Conservation (phyloP, 2,888 invertebrate genomes). For the Esperia sulphurella region DNA sequence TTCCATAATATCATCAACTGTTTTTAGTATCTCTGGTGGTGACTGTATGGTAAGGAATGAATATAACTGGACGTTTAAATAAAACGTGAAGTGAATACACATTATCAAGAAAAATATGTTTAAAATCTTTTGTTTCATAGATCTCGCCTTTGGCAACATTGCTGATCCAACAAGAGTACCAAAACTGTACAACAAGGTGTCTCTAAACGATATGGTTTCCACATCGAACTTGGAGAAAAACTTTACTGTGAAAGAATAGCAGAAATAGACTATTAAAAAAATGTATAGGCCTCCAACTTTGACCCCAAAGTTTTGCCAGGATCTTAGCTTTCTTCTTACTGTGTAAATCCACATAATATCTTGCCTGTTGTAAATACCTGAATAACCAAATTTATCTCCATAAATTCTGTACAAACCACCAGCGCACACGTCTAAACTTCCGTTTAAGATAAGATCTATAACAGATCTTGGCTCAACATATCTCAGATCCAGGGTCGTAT, state of each 20-base stretch:
- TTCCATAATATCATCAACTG: constrained; percentile 39
- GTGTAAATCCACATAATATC: constrained; percentile 48
- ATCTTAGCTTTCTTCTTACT: constrained; percentile 36
- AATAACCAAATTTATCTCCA: constrained; percentile 48
- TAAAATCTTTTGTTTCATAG: constrained; percentile 49
- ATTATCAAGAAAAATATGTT: constrained; percentile 47
- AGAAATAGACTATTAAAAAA: constrained; percentile 48
- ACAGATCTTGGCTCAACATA: constrained; percentile 30
- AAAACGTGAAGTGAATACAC: constrained; percentile 47
- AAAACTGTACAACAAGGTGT: constrained; percentile 44
- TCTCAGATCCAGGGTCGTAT: constrained; percentile 39
- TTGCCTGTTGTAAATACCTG: constrained; percentile 51
- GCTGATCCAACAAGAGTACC: constrained; percentile 49
- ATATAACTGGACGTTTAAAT: constrained; percentile 50
- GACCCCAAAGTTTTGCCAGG: constrained; percentile 45
- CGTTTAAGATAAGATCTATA: constrained; percentile 42
- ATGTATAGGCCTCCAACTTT: constrained; percentile 45
- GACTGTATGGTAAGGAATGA: constrained; percentile 50
- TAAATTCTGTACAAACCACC: constrained; percentile 56
- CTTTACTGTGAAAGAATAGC: constrained; percentile 41
- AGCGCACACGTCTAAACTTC: constrained; percentile 49
- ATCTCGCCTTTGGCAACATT: constrained; percentile 36
- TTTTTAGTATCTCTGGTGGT: constrained; percentile 43
- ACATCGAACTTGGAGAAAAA: constrained; percentile 37
- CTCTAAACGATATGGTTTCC: constrained; percentile 24